Evolutionary conservation across 2,113 vertebrate genomes (phyloP).

Genomic region (Climacteris rufus): DNA sequence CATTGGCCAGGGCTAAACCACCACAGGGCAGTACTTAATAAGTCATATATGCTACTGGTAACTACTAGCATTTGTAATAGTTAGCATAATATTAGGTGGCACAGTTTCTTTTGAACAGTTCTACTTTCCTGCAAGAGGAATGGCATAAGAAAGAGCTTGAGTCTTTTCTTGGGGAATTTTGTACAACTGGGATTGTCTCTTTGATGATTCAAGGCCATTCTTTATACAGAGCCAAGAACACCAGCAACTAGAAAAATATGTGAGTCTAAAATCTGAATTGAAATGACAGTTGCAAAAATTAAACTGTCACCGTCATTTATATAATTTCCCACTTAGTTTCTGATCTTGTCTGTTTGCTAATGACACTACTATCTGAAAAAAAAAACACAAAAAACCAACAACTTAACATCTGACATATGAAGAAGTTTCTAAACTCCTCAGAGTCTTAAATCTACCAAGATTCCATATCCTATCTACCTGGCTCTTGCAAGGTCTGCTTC

Average conservation of each 20-base stretch:
- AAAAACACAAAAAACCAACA: neutral
- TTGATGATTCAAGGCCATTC: neutral
- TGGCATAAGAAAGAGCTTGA: neutral
- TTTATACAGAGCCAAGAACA: neutral
- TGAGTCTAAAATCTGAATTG: neutral
- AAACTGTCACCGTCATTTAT: neutral
- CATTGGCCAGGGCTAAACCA: no score
- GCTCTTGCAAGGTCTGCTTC: neutral
- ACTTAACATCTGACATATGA: neutral
- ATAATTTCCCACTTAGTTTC: neutral
- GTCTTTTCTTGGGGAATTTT: neutral
- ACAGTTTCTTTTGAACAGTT: neutral
- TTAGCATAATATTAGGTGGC: neutral
- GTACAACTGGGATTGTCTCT: neutral
- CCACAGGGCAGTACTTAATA: neutral
- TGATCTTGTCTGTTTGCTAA: neutral
- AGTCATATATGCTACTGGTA: neutral
- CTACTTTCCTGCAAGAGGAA: neutral
- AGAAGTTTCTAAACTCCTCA: neutral
- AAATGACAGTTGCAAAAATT: neutral
- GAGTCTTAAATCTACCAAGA: neutral
- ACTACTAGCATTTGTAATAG: neutral
- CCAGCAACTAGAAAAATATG: neutral
- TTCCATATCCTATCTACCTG: neutral
- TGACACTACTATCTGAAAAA: neutral